Percentiles rank a stretch among this genome's conserved stretches.
phyloP scores from a whole-genome alignment of 2,113 vertebrate genomes.

The Hystrix cristata region DNA sequence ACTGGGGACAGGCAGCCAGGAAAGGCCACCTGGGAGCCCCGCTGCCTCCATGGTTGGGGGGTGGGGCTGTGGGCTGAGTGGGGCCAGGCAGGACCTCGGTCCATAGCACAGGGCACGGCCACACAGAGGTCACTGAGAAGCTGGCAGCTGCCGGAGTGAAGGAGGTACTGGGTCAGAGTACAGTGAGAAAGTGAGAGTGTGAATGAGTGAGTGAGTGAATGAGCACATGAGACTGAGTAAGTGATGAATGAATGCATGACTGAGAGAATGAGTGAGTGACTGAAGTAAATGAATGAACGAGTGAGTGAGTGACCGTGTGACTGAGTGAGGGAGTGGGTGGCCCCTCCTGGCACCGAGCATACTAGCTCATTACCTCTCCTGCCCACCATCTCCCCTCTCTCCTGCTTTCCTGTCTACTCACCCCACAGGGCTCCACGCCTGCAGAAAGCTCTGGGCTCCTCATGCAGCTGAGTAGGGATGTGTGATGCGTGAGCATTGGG shows the following conservation, averaged over 20 bases:
- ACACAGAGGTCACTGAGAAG: not conserved
- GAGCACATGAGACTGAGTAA: not conserved
- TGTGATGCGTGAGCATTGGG: not conserved
- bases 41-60: not conserved
- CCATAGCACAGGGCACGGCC: not conserved
- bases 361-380: not conserved
- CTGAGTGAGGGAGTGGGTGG: too few species aligned
- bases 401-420: too few species aligned
- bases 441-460: not conserved
- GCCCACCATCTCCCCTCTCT: too few species aligned
- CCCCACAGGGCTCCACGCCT: not conserved
- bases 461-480: not conserved
- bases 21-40: not conserved
- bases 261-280: not conserved
- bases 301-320: not conserved
- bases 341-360: not conserved
- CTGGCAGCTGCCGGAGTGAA: not conserved
- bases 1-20: rapidly evolving
- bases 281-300: not conserved
- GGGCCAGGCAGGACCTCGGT: not conserved
- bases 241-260: not conserved
- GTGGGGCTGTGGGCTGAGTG: rapidly evolving
- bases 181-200: rapidly evolving
- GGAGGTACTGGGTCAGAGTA: not conserved
- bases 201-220: not conserved